Evolutionary conservation across 2,888 invertebrate species (phyloP).

Genomic region (Rhingia rostrata): DNA sequence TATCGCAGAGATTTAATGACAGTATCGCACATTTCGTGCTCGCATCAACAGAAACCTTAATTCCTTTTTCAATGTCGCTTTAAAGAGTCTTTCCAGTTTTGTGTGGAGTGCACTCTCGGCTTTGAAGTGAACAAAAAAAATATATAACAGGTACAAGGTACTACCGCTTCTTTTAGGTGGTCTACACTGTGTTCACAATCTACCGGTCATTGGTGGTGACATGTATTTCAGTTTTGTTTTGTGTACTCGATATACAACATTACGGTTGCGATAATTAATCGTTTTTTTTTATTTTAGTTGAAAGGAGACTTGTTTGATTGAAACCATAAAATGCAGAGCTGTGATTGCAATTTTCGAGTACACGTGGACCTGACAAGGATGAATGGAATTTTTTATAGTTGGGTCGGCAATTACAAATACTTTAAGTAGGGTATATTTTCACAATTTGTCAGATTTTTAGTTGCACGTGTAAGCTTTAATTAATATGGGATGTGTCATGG

Average conservation of each 20-base stretch:
- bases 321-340: not conserved
- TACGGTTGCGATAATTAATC: not conserved
- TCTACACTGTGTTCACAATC: slow-evolving; percentile 1
- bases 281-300: not conserved
- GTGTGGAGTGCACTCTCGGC: slow-evolving; percentile 4
- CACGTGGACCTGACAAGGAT: not conserved
- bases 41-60: slow-evolving; percentile 18
- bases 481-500: not conserved
- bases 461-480: not conserved
- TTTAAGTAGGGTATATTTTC: not conserved
- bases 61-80: slow-evolving; percentile 33
- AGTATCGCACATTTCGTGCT: not conserved
- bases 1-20: slow-evolving; percentile 22
- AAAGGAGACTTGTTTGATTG: not conserved
- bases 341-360: not conserved
- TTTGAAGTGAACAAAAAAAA: not conserved
- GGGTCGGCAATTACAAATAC: not conserved
- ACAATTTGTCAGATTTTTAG: not conserved
- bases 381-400: slow-evolving; percentile 1
- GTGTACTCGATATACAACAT: not conserved
- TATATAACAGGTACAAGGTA: not conserved
- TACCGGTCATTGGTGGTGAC: slow-evolving; percentile 1
- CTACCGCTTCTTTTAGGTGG: not conserved
- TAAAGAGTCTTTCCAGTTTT: slow-evolving; percentile 17
- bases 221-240: slow-evolving; percentile 3